These are phyloP conservation scores for Hephaestus fuliginosus DNA, from an alignment of 2,797 vertebrate genomes.

Conservation along the genomic window DNA sequence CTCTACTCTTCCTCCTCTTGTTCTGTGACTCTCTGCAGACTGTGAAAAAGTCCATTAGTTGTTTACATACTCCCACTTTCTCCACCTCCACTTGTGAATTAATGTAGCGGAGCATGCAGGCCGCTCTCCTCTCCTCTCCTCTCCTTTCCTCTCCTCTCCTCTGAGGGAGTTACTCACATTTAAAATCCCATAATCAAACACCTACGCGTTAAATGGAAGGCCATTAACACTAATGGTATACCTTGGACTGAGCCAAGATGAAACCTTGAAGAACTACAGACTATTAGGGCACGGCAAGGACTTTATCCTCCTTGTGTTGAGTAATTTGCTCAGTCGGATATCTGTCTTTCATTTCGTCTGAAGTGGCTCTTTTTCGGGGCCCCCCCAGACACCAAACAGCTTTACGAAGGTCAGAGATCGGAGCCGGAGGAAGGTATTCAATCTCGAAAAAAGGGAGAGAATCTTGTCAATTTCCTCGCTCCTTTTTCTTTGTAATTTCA, in stretches of 20 bases:
- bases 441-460: conserved; percentile 2
- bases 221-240: conserved; percentile 77
- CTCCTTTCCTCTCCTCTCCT: conserved; percentile 11
- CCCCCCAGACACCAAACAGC: background rate
- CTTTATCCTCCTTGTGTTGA: conserved; percentile 49
- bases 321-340: background rate
- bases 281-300: conserved; percentile 61
- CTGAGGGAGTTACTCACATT: conserved; percentile 66
- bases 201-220: conserved; percentile 71
- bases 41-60: conserved; percentile 58
- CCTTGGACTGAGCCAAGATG: conserved; percentile 68
- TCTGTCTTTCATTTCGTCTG: conserved; percentile 24
- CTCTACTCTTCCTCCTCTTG: background rate
- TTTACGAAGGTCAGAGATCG: conserved; percentile 24
- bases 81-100: conserved; percentile 58
- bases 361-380: conserved; percentile 26
- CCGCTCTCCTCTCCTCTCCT: conserved; percentile 18
- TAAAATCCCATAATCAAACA: conserved; percentile 81
- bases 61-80: conserved; percentile 62
- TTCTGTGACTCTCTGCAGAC: conserved; percentile 6
- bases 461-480: background rate
- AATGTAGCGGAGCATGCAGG: conserved; percentile 50
- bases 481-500: background rate
- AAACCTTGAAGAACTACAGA: conserved; percentile 70
- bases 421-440: background rate